Evolutionary conservation across 2,113 vertebrate genomes (phyloP), one percentile per base, ranked within the genome.

Genomic region (Ictalurus punctatus): DNA sequence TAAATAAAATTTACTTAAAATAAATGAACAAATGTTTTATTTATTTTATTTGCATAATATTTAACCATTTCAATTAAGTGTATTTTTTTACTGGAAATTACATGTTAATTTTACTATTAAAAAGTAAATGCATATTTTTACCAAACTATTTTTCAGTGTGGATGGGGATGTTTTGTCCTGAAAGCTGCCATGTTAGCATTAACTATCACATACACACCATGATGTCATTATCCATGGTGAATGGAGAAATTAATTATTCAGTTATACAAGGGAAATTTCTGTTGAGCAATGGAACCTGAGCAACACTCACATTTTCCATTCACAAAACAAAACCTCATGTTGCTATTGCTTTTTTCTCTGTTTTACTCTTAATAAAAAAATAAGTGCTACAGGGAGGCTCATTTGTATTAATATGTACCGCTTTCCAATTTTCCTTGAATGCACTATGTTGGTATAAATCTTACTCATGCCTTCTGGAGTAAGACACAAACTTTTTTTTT

Each of bases 241-340:
- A 30, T 17, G 69, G 30, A 84, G 63, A 87, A 81, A 84, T 76
- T 3, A 85, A 63, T 90, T 61, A 65, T 87, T 88, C 82, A 52
- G 9, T 52, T 52, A 85, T 88, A 83, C 71, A 86, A 63, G 40
- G 63, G 54, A 86, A 89, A 85, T 89, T 30, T 34, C 84, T 74
- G 52, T 67, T 86, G 78, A 48, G 40, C 80, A 81, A 52, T 48
- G 23, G 44, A 78, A 52, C 23, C 23, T 80, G 23, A 69, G 52
- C 27, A 86, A 54, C 59, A 52, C 23, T 78, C 44, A 13, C 13
- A 27, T 27, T 78, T 78, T 52, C 83, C 48, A 54, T 80, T 65
- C 59, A 84, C 37, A 40, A 76, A 76, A 84, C 37, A 23, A n/a
- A 6, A 6, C 34, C 30, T 40, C 30, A 25, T 19, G 30, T 61